Conservation (phyloP, 2,797 vertebrate species). For the Gymnoscopelus braueri region DNA sequence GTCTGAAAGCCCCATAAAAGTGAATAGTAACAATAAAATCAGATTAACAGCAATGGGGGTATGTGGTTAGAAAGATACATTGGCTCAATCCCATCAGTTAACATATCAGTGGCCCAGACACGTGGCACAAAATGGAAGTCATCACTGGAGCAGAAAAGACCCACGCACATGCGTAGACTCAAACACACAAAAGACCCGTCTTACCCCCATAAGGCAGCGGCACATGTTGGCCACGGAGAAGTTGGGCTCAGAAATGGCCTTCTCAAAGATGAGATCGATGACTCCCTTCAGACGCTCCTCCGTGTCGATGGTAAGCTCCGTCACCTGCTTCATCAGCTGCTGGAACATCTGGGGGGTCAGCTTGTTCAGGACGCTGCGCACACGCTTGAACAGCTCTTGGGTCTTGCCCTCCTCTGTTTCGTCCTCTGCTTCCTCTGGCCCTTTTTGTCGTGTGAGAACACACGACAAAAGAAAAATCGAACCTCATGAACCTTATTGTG, state of each 20-base stretch:
- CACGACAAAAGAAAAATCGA: no score
- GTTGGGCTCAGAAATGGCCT: constrained; percentile 98
- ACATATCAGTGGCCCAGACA: constrained; percentile 54
- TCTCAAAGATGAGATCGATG: constrained; percentile 98
- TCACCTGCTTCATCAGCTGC: constrained; percentile 97
- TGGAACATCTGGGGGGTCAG: constrained; percentile 99
- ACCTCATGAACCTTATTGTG: no score
- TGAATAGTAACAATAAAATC: no score
- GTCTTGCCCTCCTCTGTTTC: constrained; percentile 85
- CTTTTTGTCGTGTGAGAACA: no score
- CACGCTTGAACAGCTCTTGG: constrained; percentile 90
- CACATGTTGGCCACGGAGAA: constrained; percentile 99
- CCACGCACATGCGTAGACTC: neutral
- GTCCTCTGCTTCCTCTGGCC: constrained; percentile 70
- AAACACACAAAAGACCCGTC: constrained; percentile 50
- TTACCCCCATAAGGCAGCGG: constrained; percentile 97
- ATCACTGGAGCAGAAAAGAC: constrained; percentile 27
- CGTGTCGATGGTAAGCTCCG: constrained; percentile 93
- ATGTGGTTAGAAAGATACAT: neutral
- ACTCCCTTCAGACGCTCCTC: constrained; percentile 98
- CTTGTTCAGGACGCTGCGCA: constrained; percentile 97
- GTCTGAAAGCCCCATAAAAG: no score
- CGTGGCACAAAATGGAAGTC: constrained; percentile 44
- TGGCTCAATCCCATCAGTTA: constrained; percentile 24
- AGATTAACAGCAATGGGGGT: neutral